Evolutionary conservation across 1,140 invertebrate species (phyloP).

Genomic region (Acromyrmex heyeri): DNA sequence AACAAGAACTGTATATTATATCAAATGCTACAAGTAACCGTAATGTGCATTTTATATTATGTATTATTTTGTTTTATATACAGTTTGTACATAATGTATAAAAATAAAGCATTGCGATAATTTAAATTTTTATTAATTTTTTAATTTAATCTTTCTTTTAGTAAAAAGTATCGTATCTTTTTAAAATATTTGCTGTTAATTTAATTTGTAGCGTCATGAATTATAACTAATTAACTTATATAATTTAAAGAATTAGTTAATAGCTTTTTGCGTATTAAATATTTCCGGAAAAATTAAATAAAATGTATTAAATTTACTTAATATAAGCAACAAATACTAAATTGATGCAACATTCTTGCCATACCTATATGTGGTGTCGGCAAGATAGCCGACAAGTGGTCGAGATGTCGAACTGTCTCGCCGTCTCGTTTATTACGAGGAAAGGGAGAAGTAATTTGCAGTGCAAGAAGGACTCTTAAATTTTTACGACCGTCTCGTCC

Average conservation of each 20-base stretch:
- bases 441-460: conserved; percentile 49
- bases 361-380: not conserved
- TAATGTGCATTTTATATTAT: not conserved
- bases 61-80: not conserved
- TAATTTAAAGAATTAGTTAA: not conserved
- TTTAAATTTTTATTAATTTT: not conserved
- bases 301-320: conserved; percentile 13
- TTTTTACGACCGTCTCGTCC: conserved; percentile 48
- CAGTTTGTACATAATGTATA: not conserved
- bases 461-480: conserved; percentile 56
- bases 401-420: conserved; percentile 59
- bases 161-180: not conserved
- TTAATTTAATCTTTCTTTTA: not conserved
- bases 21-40: too few species aligned
- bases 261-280: too few species aligned
- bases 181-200: not conserved
- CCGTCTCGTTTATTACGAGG: conserved; percentile 52
- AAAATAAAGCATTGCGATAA: not conserved
- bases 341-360: not conserved
- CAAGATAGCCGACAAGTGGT: conserved; percentile 57
- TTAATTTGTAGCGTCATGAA: not conserved
- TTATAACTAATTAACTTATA: not conserved
- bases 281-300: not conserved
- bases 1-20: not conserved
- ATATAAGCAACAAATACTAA: not conserved